phyloP scores from a whole-genome alignment of 2,888 invertebrate species.

The Agonum fuliginosum region DNA sequence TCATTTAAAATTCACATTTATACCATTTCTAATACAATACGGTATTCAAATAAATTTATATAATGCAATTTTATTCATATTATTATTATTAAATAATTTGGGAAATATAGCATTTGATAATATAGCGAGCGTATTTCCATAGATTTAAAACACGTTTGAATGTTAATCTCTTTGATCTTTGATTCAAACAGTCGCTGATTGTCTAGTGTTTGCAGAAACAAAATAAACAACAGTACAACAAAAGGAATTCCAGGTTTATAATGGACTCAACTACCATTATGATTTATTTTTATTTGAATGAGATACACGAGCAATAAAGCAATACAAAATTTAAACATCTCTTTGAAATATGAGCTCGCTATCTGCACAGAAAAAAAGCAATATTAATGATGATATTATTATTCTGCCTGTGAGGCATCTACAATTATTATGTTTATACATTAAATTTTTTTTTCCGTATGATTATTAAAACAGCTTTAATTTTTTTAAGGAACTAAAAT shows the following conservation, averaged over 20 bases:
- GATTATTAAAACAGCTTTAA: neutral
- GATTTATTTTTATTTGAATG: constrained; percentile 10
- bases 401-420: no score
- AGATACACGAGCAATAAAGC: no score
- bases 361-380: neutral
- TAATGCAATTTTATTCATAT: no score
- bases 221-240: constrained; percentile 11
- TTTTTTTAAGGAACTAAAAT: no score
- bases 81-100: no score
- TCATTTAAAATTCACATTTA: no score
- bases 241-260: no score
- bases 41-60: no score
- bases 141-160: neutral
- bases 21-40: no score
- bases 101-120: no score
- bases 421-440: no score
- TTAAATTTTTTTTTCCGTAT: no score
- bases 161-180: constrained; percentile 4
- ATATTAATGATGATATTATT: neutral
- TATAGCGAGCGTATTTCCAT: constrained; percentile 1
- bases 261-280: constrained; percentile 9
- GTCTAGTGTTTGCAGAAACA: constrained; percentile 5
- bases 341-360: constrained; percentile 19
- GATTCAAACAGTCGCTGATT: constrained; percentile 14
- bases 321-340: neutral